Evolutionary conservation across 2,113 vertebrate species (phyloP).

Genomic region (Dasyprocta punctata): DNA sequence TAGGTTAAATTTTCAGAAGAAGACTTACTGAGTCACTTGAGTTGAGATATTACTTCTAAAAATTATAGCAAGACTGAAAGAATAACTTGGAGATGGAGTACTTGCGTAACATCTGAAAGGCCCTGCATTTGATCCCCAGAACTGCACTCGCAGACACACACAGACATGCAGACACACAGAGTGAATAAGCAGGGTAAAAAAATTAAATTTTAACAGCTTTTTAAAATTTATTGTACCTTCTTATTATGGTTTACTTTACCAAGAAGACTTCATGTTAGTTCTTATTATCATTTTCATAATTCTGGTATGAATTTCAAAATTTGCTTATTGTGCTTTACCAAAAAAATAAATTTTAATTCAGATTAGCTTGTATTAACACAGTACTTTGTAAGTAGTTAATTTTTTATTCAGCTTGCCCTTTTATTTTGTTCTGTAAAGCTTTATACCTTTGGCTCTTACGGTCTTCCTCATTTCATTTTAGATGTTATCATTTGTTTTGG

Average conservation of each 20-base stretch:
- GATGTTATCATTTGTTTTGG: constrained; percentile 46
- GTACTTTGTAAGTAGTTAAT: neutral
- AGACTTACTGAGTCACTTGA: neutral
- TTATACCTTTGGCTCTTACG: neutral
- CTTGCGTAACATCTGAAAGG: neutral
- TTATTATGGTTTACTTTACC: neutral
- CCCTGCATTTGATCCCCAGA: too few species aligned
- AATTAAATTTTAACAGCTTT: neutral
- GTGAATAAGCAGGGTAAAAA: neutral
- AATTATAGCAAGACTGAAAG: neutral
- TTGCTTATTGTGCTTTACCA: neutral
- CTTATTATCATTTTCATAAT: neutral
- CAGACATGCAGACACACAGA: neutral
- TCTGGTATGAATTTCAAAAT: neutral
- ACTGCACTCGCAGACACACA: too few species aligned
- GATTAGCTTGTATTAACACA: neutral
- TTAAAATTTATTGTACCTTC: neutral
- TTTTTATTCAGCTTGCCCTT: neutral
- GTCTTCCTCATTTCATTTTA: constrained; percentile 35
- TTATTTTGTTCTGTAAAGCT: neutral
- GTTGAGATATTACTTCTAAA: neutral
- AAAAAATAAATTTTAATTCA: neutral
- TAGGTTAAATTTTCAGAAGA: neutral
- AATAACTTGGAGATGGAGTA: too few species aligned
- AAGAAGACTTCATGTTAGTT: neutral